Evolutionary conservation across 2,888 invertebrate genomes (phyloP), one percentile per base, ranked within the genome.

Genomic region (Palloptera scutellata): DNA sequence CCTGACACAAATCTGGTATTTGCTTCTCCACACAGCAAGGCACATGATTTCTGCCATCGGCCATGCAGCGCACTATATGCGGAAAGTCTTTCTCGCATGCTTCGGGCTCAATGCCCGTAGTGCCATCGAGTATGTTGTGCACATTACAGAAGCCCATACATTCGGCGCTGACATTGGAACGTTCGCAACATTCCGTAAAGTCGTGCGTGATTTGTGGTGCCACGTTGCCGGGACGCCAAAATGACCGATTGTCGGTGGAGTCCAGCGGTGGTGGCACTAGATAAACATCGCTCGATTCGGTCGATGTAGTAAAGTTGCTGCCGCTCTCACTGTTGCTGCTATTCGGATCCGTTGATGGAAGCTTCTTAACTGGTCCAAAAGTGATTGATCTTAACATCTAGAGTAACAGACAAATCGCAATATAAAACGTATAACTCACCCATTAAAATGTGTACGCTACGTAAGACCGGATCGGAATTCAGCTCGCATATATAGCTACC

Each of bases 81-180:
- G 93, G 92, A 79, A 95, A 93, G 79, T 94, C 93, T 19, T 87
- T 87, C 82, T 94, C 93, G 78, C 94, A 95, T 19, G 90, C 88
- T 81, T 93, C 92, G 0, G 93, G 92, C 78, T 93, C 92, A 77
- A 92, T 90, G 3, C 92, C 92, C 0, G 93, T 93, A 58, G 88
- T 89, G 15, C 93, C 93, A 79, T 91, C 89, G 64, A 92, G 82
- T 69, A 92, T 91, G 64, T 90, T 91, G 79, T 93, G 92, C 30
- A 94, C 76, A 78, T 91, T 92, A 85, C 94, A 95, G 83, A 94
- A 94, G 58, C 93, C 94, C 66, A 92, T 87, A 79, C 94, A 95
- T 55, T 87, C 84, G 11, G 86, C 83, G n/a, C 90, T 88, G 1
- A 94, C 92, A 78, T 92, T 92, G 70, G 88, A 87, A 2, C 86